A percentile compares a stretch with the other conserved stretches of the same genome.
Evolutionary conservation across 1,140 invertebrate genomes (phyloP).

Genomic region (Cheumatopsyche charites): DNA sequence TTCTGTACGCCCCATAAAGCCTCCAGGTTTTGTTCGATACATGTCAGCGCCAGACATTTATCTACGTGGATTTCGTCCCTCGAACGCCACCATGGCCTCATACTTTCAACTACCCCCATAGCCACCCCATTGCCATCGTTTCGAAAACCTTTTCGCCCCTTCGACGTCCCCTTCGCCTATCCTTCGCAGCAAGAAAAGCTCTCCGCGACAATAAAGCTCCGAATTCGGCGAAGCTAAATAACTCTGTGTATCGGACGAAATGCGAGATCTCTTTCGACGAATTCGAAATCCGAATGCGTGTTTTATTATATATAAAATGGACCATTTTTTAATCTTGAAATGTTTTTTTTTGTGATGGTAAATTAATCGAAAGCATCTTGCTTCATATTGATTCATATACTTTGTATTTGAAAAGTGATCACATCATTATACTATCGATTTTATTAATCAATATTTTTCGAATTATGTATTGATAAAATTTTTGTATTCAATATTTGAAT

Average conservation of each 20-base stretch:
- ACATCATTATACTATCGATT: no score
- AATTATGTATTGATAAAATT: no score
- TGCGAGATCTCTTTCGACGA: conserved; percentile 10
- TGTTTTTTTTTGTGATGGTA: no score
- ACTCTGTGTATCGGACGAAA: conserved; percentile 36
- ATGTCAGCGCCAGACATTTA: conserved; percentile 44
- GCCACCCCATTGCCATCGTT: neutral
- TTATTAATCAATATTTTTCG: no score
- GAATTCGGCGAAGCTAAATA: conserved; percentile 32
- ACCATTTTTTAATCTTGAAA: no score
- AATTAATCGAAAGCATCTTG: no score
- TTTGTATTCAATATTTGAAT: no score
- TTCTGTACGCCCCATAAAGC: conserved; percentile 38
- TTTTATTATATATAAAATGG: no score
- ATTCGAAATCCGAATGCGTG: neutral
- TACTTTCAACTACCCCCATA: neutral
- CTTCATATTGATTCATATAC: no score
- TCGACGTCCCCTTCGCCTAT: neutral
- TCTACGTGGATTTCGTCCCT: conserved; percentile 37
- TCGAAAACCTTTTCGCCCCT: neutral
- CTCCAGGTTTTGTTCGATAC: conserved; percentile 43
- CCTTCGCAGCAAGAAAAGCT: conserved; percentile 34
- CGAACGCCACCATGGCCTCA: neutral
- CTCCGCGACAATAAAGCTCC: conserved; percentile 35
- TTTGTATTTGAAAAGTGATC: no score